These are phyloP conservation scores for Napeogenes sylphis DNA, from an alignment of 2,888 invertebrate genomes.

Conservation along the genomic window DNA sequence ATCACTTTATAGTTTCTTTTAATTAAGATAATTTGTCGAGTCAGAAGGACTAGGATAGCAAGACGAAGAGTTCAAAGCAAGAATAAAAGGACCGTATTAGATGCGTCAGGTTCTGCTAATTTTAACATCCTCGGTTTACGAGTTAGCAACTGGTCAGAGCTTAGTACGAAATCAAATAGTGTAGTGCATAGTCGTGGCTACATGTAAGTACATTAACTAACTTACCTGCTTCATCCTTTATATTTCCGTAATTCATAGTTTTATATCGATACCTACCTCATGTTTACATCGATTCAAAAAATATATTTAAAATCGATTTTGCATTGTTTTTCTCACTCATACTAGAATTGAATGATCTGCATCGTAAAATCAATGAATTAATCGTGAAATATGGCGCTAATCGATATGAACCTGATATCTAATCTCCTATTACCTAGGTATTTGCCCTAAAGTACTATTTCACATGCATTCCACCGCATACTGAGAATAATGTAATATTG, in stretches of 20 bases:
- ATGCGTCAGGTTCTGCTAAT: conserved; percentile 33
- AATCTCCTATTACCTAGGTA: not conserved
- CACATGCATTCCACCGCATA: conserved; percentile 16
- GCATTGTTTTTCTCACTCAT: too few relatives aligned
- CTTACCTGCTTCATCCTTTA: not conserved
- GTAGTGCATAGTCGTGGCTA: conserved; percentile 22
- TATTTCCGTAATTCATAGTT: too few relatives aligned
- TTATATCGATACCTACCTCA: too few relatives aligned
- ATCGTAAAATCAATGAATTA: too few relatives aligned
- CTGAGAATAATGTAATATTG: conserved; percentile 22
- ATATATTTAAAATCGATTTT: too few relatives aligned
- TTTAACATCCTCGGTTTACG: conserved; percentile 32
- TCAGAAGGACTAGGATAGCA: conserved; percentile 6
- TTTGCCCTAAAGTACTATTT: conserved; percentile 2
- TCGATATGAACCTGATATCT: not conserved
- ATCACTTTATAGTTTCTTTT: too few relatives aligned
- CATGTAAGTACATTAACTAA: conserved; percentile 11
- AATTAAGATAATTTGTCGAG: too few relatives aligned
- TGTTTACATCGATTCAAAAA: too few relatives aligned
- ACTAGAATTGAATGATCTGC: too few relatives aligned
- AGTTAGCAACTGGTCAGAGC: conserved; percentile 26
- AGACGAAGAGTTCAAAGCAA: conserved; percentile 11
- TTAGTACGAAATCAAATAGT: conserved; percentile 27
- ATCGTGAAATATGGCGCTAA: not conserved
- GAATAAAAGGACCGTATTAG: conserved; percentile 24